Percentiles rank a stretch among this genome's conserved stretches.
Conservation (phyloP, 1,140 invertebrate species). For the Argopecten irradians region DNA sequence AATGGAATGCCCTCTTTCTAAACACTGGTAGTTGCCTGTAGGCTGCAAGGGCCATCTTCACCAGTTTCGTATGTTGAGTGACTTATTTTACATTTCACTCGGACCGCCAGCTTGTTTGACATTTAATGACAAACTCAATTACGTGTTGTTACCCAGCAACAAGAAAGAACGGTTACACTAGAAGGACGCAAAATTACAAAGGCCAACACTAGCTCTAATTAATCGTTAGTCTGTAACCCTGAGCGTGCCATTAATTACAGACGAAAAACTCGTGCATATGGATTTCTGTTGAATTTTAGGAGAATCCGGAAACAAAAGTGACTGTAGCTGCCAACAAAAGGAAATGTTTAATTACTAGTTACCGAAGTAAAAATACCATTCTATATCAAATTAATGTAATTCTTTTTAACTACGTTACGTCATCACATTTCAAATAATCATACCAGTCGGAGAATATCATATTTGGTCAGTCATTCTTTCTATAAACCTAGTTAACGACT, state of each 20-base stretch:
- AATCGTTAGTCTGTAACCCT: neutral
- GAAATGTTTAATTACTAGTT: neutral
- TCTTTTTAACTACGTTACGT: too few relatives aligned
- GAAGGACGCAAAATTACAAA: neutral
- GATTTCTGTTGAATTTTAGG: neutral
- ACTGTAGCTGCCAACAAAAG: neutral
- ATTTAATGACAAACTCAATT: slow-evolving; percentile 12
- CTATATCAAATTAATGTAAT: too few relatives aligned
- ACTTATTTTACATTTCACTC: neutral
- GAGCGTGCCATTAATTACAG: neutral
- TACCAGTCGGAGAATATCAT: too few relatives aligned
- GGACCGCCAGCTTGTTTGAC: neutral
- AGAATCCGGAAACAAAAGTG: neutral
- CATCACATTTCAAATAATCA: too few relatives aligned
- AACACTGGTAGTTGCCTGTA: neutral
- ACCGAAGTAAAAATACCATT: too few relatives aligned
- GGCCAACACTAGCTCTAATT: neutral
- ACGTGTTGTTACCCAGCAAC: neutral
- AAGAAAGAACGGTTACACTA: neutral
- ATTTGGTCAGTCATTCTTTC: too few relatives aligned
- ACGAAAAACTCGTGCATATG: neutral
- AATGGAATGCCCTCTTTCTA: neutral
- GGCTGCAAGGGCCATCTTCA: neutral
- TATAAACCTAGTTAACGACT: too few relatives aligned
- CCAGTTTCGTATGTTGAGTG: neutral